These are phyloP conservation scores for Aurelia coerulea DNA, from an alignment of 30 jellyfish, hydroid and myxozoan species.

Conservation along the genomic window DNA sequence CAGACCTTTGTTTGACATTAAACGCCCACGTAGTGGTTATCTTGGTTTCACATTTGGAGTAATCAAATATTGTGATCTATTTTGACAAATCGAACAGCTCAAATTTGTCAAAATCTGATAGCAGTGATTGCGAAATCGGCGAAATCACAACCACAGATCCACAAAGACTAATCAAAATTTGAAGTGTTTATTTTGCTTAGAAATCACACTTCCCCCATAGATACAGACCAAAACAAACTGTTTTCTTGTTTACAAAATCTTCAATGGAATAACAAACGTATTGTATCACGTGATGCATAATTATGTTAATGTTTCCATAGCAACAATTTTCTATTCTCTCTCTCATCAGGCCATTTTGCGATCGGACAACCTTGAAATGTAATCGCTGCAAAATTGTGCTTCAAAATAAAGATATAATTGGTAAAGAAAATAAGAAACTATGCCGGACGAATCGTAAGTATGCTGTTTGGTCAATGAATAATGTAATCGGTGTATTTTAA, in stretches of 20 bases:
- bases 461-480: not conserved
- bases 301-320: conserved; percentile 38
- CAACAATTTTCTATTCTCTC: not conserved
- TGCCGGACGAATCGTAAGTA: conserved; percentile 95
- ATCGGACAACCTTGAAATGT: not conserved
- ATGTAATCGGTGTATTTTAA: not conserved
- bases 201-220: conserved; percentile 19
- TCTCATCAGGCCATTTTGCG: not conserved
- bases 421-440: conserved; percentile 6
- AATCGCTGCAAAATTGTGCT: not conserved
- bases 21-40: no score
- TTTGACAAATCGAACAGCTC: no score
- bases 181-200: no score
- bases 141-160: no score
- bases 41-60: no score
- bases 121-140: no score
- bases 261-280: not conserved
- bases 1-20: no score
- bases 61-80: no score
- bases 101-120: no score
- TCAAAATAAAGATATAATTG: not conserved
- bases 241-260: not conserved
- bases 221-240: conserved; percentile 31
- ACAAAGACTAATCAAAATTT: no score
- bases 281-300: conserved; percentile 32